Percentiles rank a stretch among this genome's conserved stretches.
Conservation (phyloP, 2,888 invertebrate species). For the Platycheirus albimanus region DNA sequence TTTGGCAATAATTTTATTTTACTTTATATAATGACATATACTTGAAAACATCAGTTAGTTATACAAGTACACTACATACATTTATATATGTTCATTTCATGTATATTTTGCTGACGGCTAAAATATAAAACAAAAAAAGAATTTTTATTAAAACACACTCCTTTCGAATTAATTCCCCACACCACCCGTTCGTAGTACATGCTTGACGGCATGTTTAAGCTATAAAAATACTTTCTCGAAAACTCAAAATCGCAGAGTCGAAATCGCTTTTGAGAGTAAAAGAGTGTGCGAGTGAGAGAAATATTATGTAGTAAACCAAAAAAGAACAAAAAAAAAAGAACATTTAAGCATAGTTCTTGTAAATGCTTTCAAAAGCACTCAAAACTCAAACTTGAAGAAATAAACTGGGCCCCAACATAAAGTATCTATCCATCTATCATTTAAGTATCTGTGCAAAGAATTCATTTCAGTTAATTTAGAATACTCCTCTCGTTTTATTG, state of each 20-base stretch:
- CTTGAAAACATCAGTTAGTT: background rate
- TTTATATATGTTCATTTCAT: no score
- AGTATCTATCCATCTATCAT: background rate
- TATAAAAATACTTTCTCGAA: slow-evolving; percentile 67
- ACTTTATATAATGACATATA: background rate
- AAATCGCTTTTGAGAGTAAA: slow-evolving; percentile 45
- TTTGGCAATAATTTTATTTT: slow-evolving; percentile 31
- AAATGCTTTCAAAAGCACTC: slow-evolving; percentile 48
- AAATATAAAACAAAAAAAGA: slow-evolving; percentile 2
- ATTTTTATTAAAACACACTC: slow-evolving; percentile 24
- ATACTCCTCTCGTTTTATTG: slow-evolving; percentile 43
- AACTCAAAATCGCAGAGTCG: slow-evolving; percentile 37
- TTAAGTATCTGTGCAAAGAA: slow-evolving; percentile 29
- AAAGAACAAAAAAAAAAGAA: background rate
- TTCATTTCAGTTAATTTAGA: slow-evolving; percentile 47
- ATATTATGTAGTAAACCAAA: background rate
- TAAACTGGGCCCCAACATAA: slow-evolving; percentile 8
- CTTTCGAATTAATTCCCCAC: slow-evolving; percentile 6
- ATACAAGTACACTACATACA: no score
- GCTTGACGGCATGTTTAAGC: background rate
- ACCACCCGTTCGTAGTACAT: slow-evolving; percentile 11
- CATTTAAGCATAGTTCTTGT: slow-evolving; percentile 30
- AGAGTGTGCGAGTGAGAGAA: slow-evolving; percentile 20
- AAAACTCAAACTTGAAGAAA: slow-evolving; percentile 1
- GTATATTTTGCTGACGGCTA: slow-evolving; percentile 4